Evolutionary conservation across 2,888 invertebrate species (phyloP).

Genomic region (Epistrophe grossulariae): DNA sequence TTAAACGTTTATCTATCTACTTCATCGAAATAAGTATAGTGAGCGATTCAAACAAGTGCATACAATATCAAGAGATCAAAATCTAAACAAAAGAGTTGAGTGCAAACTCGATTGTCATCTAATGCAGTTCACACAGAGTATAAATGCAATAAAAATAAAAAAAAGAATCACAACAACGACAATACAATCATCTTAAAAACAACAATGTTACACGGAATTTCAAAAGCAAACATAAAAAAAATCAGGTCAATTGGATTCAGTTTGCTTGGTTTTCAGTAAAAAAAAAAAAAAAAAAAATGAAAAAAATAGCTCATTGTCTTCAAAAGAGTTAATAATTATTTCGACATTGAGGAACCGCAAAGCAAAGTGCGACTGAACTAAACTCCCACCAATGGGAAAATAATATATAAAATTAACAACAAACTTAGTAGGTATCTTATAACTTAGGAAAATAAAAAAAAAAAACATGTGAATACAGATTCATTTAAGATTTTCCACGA

Average conservation of each 20-base stretch:
- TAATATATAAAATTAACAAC: constrained; percentile 41
- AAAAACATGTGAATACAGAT: constrained; percentile 11
- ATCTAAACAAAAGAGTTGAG: constrained; percentile 59
- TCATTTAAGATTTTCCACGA: constrained; percentile 17
- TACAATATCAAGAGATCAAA: background rate
- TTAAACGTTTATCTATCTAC: constrained; percentile 11
- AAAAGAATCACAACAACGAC: background rate
- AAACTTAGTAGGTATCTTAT: constrained; percentile 7
- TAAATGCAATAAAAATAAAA: background rate
- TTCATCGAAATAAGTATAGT: background rate
- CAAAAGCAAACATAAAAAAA: constrained; percentile 44
- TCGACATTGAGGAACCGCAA: constrained; percentile 80
- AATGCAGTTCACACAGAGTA: constrained; percentile 31
- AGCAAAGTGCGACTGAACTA: constrained; percentile 48
- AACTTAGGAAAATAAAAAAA: background rate
- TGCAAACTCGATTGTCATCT: constrained; percentile 64
- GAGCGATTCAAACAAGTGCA: constrained; percentile 40
- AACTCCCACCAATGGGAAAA: constrained; percentile 61
- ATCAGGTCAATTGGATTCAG: constrained; percentile 72
- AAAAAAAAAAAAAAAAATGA: constrained; percentile 25
- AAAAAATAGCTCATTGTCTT: constrained; percentile 67
- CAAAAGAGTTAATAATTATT: constrained; percentile 74
- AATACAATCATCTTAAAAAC: constrained; percentile 26
- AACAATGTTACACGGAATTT: constrained; percentile 37
- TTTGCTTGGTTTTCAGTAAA: constrained; percentile 36